Base-by-base conservation (phyloP, 2,888 invertebrate genomes). In the Nomada lathburiana region DNA sequence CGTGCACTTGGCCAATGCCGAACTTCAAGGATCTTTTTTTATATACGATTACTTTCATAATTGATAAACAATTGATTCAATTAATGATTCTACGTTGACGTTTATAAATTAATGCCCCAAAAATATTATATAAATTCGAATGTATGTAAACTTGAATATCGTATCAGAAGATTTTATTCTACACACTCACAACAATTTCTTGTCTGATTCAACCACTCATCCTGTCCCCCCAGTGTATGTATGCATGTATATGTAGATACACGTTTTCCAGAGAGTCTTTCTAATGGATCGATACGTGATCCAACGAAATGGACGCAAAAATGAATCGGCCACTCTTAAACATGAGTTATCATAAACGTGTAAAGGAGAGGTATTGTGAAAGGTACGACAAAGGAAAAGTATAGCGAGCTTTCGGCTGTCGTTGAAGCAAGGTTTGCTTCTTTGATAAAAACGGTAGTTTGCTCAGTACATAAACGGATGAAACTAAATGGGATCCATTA, bases 301-400 rank as follows among this genome's bases (percentile, higher is more conserved):
- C 44, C 59, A 23, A 53, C 29, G 47, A 63, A 63, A 59, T 44
- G 72, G 18, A 72, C 59, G 57, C 20, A 60, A 73, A 73, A 73
- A 73, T 42, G 16, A 65, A 50, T 65, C 16, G 29, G 64, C 53
- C 60, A 59, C 13, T 42, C 59, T 65, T 20, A 65, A 65, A 73
- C 52, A 65, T 26, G 59, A 59, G 16, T 73, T 59, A 64, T 65
- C 72, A 60, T 60, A 73, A 65, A 16, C 72, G 52, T 53, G 2
- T 23, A 55, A 2, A 11, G 10, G 23, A 11, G 23, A 18, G 50
- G 11, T 50, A 52, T 52, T 2, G 52, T 2, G 29, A 52, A 50
- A n/a, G 29, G n/a, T 18, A 67, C 29, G 5, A 3, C 13, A 2
- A 18, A 67, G 20, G 29, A 52, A 52, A 52, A 13, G 20, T 52